Base-by-base conservation (phyloP, 2,888 invertebrate species). In the Acanthacorydalis orientalis region DNA sequence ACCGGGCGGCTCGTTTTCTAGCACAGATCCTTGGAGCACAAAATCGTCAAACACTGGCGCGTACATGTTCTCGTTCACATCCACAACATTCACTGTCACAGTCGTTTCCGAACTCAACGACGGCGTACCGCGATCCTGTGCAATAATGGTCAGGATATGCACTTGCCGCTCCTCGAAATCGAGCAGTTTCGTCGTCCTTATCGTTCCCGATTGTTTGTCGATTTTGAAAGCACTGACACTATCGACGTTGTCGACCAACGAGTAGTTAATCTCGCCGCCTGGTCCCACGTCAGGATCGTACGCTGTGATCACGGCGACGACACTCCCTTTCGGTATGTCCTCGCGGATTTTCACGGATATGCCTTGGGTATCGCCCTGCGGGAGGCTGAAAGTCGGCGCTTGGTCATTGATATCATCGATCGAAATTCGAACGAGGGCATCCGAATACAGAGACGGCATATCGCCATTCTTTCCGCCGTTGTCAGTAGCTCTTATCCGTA, bases 351-450 rank as follows among this genome's bases (percentile, higher is more conserved):
- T 85, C 35, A 90, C 87, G 3, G 68, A 61, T 23, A 23, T 23
- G 6, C 23, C 23, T 23, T 23, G 23, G 6, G 2, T 23, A 38
- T 74, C 62, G 59, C 88, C 89, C 52, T 77, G 76, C 31, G 76
- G 65, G 43, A 87, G 71, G 32, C 83, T 80, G 63, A 93, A 95
- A 51, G 72, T 75, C 1, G 92, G 92, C 2, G 84, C 74, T 62
- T 86, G 88, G 65, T 88, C 95, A 66, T 95, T 95, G 44, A 91
- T 82, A 64, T 96, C 95, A 58, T 87, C 85, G 7, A 91, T 80
- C 33, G 77, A 74, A 41, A 91, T 79, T 52, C 85, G 75, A 23
- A 95, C 83, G 31, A 84, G 65, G 2, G 90, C 89, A 56, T 90
- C 87, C 0, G 91, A 82, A 53, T 79, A 78, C 43, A 90, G 69